Conservation (phyloP, 2,797 vertebrate species). For the Mus minutoides region DNA sequence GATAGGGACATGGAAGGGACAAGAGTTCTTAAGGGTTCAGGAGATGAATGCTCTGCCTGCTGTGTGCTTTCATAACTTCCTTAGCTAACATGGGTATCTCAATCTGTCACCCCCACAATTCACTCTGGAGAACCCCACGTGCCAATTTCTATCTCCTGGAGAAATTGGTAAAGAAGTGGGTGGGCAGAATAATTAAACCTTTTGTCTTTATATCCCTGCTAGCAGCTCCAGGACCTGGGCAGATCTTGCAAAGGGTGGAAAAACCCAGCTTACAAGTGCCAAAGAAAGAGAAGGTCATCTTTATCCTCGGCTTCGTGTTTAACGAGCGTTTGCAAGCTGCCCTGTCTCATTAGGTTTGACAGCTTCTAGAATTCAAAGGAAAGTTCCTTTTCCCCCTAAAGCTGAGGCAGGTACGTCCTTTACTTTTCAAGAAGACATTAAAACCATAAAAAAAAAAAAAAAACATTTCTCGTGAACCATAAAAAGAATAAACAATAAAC, state of each 20-base stretch:
- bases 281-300: neutral
- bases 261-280: neutral
- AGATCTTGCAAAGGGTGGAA: neutral
- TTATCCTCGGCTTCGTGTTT: neutral
- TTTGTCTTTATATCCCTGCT: neutral
- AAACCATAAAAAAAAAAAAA: slow-evolving; percentile 51
- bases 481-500: slow-evolving; percentile 56
- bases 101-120: neutral
- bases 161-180: neutral
- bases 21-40: neutral
- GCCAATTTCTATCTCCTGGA: neutral
- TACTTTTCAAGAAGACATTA: slow-evolving; percentile 69
- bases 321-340: neutral
- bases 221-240: neutral
- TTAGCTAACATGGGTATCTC: neutral
- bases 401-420: neutral
- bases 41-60: neutral
- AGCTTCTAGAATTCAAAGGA: slow-evolving; percentile 52
- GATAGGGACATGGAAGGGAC: fast-evolving
- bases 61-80: neutral
- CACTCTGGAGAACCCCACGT: neutral
- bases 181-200: neutral
- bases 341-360: neutral
- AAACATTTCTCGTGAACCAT: slow-evolving; percentile 45
- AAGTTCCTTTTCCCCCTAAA: neutral